Evolutionary conservation across 2,113 vertebrate genomes (phyloP), one percentile per base, ranked within the genome.

Genomic region (Pelusios castaneus): DNA sequence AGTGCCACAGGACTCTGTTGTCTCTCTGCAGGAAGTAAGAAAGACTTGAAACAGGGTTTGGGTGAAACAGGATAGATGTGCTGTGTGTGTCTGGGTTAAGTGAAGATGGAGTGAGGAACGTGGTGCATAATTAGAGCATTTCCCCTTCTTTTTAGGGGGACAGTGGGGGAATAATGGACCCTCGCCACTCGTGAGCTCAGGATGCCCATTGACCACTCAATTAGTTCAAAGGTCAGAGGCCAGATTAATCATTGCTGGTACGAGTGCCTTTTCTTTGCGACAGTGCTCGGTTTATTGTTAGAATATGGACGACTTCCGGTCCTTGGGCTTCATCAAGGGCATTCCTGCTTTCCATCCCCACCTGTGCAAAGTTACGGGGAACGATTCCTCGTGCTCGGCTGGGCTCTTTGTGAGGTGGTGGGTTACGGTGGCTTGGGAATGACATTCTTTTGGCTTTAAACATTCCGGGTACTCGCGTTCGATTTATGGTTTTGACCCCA

Each of bases 401-500:
- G 92, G 95, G 96, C 96, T 97, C 92, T 97, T 96, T 97, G 96
- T 90, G 96, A 95, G 93, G 94, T 95, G 96, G 80, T 94, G 97
- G 96, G 95, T 97, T 95, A 95, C 94, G 95, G 95, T 97, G 95
- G 92, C 93, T 96, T 95, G 96, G 87, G 79, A 93, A 85, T 91
- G 89, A 94, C 88, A 95, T 93, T 96, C 13, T 94, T 93, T 95
- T 93, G 95, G 90, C 92, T 97, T 96, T 96, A 94, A 96, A 82
- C 92, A 84, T 91, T 92, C 88, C 95, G 88, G 93, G 91, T 82
- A 52, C 95, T 97, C 88, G 67, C 85, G 92, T 91, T 95, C 94
- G 96, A 95, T 97, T 95, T 96, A 96, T 97, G 93, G 91, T 96
- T 96, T 96, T 97, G 96, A 97, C 95, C 95, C 76, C 88, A 94